phyloP scores from a whole-genome alignment of 2,113 vertebrate species.

The Etheostoma cragini region DNA sequence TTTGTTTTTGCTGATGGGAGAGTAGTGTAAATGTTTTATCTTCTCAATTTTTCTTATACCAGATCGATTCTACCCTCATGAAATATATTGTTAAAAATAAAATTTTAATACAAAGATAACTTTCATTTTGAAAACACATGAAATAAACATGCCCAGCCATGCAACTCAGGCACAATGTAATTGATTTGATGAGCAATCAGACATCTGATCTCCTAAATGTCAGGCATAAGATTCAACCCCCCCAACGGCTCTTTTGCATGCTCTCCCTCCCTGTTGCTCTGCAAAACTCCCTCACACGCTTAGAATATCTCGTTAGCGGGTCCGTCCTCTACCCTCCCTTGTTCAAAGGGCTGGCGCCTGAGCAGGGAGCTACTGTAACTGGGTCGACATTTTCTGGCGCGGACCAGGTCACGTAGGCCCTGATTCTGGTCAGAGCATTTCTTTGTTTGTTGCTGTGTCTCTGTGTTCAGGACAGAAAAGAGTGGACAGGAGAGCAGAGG shows the following conservation, averaged over 20 bases:
- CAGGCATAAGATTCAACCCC: background rate
- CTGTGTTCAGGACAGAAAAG: slow-evolving; percentile 42
- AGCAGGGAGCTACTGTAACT: slow-evolving; percentile 21
- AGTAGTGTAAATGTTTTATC: background rate
- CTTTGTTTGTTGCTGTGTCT: slow-evolving; percentile 56
- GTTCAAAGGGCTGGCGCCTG: slow-evolving; percentile 39
- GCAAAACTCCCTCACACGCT: background rate
- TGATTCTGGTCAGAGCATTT: slow-evolving; percentile 37
- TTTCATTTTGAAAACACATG: background rate
- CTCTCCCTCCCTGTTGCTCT: background rate
- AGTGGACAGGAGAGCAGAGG: slow-evolving; percentile 31
- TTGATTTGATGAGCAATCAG: background rate
- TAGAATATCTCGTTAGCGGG: slow-evolving; percentile 1
- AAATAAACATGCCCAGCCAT: background rate
- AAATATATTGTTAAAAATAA: background rate
- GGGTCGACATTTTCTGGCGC: slow-evolving; percentile 47
- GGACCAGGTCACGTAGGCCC: slow-evolving; percentile 80
- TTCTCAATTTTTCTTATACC: background rate
- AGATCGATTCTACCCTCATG: background rate
- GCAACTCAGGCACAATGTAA: background rate
- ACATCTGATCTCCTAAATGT: background rate
- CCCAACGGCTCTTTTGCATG: background rate
- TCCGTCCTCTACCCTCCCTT: background rate
- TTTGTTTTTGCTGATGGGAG: background rate
- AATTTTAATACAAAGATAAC: background rate